Conservation (phyloP, 2,888 invertebrate species). For the Periphyllus acericola region DNA sequence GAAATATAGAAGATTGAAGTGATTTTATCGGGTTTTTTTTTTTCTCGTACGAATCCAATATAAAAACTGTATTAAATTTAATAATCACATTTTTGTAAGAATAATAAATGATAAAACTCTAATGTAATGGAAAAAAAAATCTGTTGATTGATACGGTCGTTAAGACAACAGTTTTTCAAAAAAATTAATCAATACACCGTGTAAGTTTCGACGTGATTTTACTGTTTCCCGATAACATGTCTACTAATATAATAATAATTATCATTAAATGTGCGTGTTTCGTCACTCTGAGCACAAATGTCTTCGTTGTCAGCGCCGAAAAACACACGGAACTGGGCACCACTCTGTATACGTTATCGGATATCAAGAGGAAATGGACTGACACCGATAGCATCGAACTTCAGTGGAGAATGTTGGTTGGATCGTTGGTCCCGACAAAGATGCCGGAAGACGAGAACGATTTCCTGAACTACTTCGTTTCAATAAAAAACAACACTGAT, state of each 20-base stretch:
- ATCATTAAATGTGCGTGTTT: background rate
- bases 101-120: too few relatives aligned
- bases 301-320: background rate
- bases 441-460: background rate
- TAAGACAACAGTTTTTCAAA: too few relatives aligned
- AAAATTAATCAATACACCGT: too few relatives aligned
- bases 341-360: background rate
- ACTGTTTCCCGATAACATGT: background rate
- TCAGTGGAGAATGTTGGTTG: background rate
- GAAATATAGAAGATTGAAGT: too few relatives aligned
- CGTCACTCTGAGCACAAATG: background rate
- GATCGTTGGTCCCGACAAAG: background rate
- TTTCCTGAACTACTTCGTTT: background rate
- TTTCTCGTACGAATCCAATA: too few relatives aligned
- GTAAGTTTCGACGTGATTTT: background rate
- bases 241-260: background rate
- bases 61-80: too few relatives aligned
- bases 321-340: background rate
- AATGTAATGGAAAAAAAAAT: too few relatives aligned
- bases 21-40: too few relatives aligned
- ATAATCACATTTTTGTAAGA: too few relatives aligned
- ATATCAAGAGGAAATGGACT: background rate
- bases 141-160: too few relatives aligned
- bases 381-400: background rate
- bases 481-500: background rate